Percentiles rank a stretch among this genome's conserved stretches.
phyloP scores from a whole-genome alignment of 23 tunicate species.

The Styela clava region DNA sequence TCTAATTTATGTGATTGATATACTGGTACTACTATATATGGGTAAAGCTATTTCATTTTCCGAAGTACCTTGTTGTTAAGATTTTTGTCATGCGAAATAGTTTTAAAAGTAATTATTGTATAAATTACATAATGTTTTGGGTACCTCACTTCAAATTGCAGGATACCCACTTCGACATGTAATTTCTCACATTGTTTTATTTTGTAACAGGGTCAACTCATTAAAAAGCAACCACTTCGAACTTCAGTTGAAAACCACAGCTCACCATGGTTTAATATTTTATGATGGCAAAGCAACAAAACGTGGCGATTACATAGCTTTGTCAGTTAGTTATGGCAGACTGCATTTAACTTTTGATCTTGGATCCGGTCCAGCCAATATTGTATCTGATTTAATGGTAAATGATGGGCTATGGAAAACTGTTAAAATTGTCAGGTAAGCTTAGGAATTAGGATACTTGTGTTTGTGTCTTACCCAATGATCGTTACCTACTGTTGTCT shows the following conservation, averaged over 20 bases:
- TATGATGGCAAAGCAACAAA: conserved; percentile 48
- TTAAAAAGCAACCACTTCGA: conserved; percentile 34
- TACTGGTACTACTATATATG: too few species aligned
- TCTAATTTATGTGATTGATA: too few species aligned
- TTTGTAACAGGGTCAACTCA: conserved; percentile 20
- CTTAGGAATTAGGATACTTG: too few species aligned
- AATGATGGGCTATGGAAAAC: conserved; percentile 34
- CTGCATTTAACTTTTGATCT: conserved; percentile 54
- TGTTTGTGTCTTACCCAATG: neutral
- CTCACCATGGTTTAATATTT: conserved; percentile 50
- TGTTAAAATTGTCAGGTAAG: conserved; percentile 44
- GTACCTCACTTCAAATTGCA: too few species aligned
- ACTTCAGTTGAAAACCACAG: conserved; percentile 35
- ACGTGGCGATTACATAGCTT: conserved; percentile 43
- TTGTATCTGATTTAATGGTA: conserved; percentile 38
- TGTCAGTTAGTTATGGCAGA: conserved; percentile 40
- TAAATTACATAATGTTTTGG: too few species aligned
- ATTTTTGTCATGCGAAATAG: too few species aligned
- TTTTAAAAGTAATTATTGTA: too few species aligned
- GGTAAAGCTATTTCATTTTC: too few species aligned
- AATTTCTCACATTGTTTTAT: too few species aligned
- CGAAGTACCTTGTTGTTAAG: too few species aligned
- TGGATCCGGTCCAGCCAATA: conserved; percentile 75
- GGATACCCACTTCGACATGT: too few species aligned
- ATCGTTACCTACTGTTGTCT: neutral